Evolutionary conservation across 2,113 vertebrate species (phyloP), one percentile per base, ranked within the genome.

Genomic region (Halcyon malimbica): DNA sequence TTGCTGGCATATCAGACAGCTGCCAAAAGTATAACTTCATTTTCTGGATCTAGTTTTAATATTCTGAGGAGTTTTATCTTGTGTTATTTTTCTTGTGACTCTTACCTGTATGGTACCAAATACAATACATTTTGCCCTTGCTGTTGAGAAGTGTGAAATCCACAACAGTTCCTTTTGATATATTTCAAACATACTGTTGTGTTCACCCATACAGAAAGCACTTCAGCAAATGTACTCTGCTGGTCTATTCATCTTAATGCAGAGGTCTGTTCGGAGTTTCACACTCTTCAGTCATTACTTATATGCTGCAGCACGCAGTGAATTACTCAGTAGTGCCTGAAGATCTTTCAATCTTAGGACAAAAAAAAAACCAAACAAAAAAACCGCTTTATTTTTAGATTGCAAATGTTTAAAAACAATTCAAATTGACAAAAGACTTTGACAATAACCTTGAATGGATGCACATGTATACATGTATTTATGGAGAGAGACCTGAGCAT

Each of bases 231-330:
- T 57, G 79, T 68, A 46, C 79, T 95, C 68, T 77, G 89, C 37
- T 64, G 25, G 31, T 71, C 83, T 81, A 94, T 94, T 95, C 69
- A 82, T 96, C 86, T 90, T 93, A 90, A 89, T 91, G 94, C 60
- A 87, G 75, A 93, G 73, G 53, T 87, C 42, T 84, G 57, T 59
- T 84, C 6, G 0, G 76, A 87, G 60, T 74, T 94, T 92, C 92
- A 89, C 70, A 79, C 77, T 81, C 42, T 82, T 92, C 86, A 84
- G 90, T 87, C 87, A 92, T 81, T 85, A 57, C 62, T 93, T 92
- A 56, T 13, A 24, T 59, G 83, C 90, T 75, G 79, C 42, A 18
- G 80, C 56, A 94, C 54, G 59, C 26, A 78, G 29, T 68, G 62
- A 90, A 68, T 95, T 87, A 86, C 83, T 83, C 31, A 23, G 33